phyloP scores from a whole-genome alignment of 2,113 vertebrate genomes.

The Siniperca knerii region DNA sequence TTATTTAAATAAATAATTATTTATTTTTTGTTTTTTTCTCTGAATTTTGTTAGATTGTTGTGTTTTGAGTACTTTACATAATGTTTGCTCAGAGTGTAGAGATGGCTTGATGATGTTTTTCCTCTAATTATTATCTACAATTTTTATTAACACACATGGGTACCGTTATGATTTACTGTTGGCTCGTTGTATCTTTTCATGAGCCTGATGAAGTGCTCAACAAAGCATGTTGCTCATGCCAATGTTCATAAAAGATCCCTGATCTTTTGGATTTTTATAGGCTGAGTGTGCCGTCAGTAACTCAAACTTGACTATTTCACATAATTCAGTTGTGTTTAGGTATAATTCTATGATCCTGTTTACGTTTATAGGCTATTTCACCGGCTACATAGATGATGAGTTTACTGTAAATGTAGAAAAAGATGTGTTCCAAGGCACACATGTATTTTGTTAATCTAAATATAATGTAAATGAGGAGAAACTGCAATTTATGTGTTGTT shows the following conservation, averaged over 20 bases:
- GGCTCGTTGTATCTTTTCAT: not conserved
- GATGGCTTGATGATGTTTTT: not conserved
- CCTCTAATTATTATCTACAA: not conserved
- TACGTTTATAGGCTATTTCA: not conserved
- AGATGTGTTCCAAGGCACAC: not conserved
- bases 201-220: conserved; percentile 19
- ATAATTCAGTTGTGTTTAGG: not conserved
- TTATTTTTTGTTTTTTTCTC: too few species aligned
- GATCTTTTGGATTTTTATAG: conserved; percentile 15
- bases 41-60: not conserved
- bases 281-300: not conserved
- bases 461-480: not conserved
- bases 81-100: not conserved
- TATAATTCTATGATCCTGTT: not conserved
- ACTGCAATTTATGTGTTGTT: too few species aligned
- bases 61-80: not conserved
- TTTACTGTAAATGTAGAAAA: not conserved
- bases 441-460: not conserved
- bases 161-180: not conserved
- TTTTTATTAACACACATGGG: not conserved
- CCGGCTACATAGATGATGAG: not conserved
- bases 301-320: not conserved
- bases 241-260: not conserved
- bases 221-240: conserved; percentile 15
- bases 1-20: too few species aligned